Percentiles rank a stretch among this genome's conserved stretches.
Evolutionary conservation across 2,888 invertebrate genomes (phyloP).

Genomic region (Tholera decimalis): DNA sequence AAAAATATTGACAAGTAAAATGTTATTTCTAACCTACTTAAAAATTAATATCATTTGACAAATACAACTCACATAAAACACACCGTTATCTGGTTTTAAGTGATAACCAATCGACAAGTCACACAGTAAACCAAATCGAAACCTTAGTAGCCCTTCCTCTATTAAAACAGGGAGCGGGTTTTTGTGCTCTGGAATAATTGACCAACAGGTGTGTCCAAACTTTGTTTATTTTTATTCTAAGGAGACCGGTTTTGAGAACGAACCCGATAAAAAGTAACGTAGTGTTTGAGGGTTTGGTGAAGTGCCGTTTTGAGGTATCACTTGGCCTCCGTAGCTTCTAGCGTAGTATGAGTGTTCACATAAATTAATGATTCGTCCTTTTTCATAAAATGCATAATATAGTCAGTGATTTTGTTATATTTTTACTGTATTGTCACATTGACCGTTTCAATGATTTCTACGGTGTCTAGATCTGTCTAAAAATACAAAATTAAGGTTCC

Average conservation of each 20-base stretch:
- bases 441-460: not conserved
- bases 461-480: no score
- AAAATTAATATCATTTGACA: no score
- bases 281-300: conserved; percentile 13
- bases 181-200: conserved; percentile 76
- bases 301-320: conserved; percentile 20
- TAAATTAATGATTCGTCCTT: not conserved
- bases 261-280: conserved; percentile 31
- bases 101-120: conserved; percentile 43
- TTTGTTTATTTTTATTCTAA: conserved; percentile 78
- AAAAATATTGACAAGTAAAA: no score
- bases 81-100: conserved; percentile 8
- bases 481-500: no score
- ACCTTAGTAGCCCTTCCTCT: conserved; percentile 52
- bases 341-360: not conserved
- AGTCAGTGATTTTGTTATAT: not conserved
- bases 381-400: not conserved
- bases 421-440: not conserved
- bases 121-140: conserved; percentile 9
- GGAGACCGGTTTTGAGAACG: conserved; percentile 56
- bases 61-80: not conserved
- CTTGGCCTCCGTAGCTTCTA: not conserved
- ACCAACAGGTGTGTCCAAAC: conserved; percentile 78
- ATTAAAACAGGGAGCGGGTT: conserved; percentile 69
- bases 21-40: not conserved